phyloP scores from a whole-genome alignment of 2,113 vertebrate species.

The Vidua chalybeata region DNA sequence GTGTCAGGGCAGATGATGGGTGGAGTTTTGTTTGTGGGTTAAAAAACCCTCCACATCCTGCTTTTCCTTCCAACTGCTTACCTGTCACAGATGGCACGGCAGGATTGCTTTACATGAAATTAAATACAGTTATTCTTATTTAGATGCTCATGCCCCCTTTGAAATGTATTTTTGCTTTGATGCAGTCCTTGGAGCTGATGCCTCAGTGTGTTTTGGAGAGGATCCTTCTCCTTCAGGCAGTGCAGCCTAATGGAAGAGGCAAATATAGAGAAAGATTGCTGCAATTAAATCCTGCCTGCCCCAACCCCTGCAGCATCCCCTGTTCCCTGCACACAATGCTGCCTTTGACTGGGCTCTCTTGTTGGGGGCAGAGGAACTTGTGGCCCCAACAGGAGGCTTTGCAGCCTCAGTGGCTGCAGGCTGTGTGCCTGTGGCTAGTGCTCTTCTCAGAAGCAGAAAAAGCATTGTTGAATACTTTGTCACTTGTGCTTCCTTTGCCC shows the following conservation, averaged over 20 bases:
- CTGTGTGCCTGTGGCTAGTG: not conserved
- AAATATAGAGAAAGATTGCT: constrained; percentile 25
- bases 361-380: not conserved
- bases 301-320: not conserved
- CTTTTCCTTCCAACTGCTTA: not conserved
- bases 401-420: not conserved
- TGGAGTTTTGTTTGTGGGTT: constrained; percentile 8
- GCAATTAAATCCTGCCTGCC: not conserved
- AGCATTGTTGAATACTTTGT: not conserved
- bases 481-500: not conserved
- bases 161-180: not conserved
- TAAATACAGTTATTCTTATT: not conserved
- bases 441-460: not conserved
- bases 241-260: not conserved
- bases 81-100: constrained; percentile 6
- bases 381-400: not conserved
- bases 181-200: not conserved
- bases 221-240: not conserved
- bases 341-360: not conserved
- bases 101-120: not conserved
- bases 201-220: not conserved
- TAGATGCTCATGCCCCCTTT: not conserved
- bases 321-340: not conserved
- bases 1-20: not conserved
- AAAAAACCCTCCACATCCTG: not conserved